Percentiles rank a stretch among this genome's conserved stretches.
phyloP scores from a whole-genome alignment of 2,113 vertebrate species.

The Mohoua ochrocephala region DNA sequence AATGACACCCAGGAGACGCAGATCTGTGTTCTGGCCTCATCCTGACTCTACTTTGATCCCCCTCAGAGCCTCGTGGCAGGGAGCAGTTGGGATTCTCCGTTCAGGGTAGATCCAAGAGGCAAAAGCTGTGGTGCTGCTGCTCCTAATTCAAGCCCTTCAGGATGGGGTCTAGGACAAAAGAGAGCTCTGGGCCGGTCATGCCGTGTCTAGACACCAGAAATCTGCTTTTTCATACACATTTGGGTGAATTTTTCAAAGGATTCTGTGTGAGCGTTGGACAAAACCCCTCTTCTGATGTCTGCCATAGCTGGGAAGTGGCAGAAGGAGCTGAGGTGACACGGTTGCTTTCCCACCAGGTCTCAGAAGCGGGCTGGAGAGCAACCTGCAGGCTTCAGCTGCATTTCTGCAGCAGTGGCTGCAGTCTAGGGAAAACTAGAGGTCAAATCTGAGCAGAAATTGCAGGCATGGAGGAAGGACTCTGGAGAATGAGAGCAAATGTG shows the following conservation, averaged over 20 bases:
- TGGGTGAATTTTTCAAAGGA: not conserved
- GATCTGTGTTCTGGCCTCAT: not conserved
- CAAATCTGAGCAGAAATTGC: not conserved
- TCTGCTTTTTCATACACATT: not conserved
- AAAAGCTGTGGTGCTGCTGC: not conserved
- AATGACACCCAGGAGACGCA: not conserved
- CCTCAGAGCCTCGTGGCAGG: rapidly evolving
- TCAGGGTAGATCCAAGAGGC: not conserved
- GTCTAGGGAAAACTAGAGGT: not conserved
- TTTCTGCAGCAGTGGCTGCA: not conserved
- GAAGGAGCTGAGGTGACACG: not conserved
- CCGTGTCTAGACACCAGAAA: not conserved
- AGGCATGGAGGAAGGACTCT: not conserved
- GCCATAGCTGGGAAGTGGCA: not conserved
- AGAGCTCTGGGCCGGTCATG: not conserved
- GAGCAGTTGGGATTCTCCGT: not conserved
- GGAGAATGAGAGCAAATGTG: not conserved
- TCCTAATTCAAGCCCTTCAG: not conserved
- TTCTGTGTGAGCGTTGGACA: not conserved
- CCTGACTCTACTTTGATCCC: not conserved
- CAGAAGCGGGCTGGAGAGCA: not conserved
- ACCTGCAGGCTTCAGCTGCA: not conserved
- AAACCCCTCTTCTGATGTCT: not conserved
- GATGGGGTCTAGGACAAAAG: not conserved
- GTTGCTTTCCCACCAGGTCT: not conserved